Percentiles rank a stretch among this genome's conserved stretches.
These are phyloP conservation scores for Philopedon plagiatum DNA, from an alignment of 2,888 invertebrate genomes.

Conservation along the genomic window DNA sequence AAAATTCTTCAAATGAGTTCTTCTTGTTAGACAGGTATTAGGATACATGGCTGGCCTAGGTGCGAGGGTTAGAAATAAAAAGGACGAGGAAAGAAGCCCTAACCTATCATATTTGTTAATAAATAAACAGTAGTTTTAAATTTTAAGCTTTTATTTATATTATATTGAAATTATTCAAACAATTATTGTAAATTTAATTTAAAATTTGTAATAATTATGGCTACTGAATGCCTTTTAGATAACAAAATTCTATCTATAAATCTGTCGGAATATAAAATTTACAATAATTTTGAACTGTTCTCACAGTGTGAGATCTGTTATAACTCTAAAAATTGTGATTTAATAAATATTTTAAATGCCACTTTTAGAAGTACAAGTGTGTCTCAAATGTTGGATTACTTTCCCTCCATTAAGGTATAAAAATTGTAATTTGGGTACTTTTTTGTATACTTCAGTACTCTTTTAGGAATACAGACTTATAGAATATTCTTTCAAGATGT, in stretches of 20 bases:
- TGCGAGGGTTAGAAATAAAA: no score
- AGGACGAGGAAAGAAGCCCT: no score
- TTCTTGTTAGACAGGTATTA: no score
- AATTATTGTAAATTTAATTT: no score
- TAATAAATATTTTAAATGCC: not conserved
- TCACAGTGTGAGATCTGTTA: constrained; percentile 6
- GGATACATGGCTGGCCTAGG: no score
- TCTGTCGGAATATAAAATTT: not conserved
- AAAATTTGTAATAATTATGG: not conserved
- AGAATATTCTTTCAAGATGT: not conserved
- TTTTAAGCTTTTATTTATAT: not conserved
- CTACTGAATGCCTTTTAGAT: not conserved
- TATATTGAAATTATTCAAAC: no score
- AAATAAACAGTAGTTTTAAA: no score
- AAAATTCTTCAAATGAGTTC: no score
- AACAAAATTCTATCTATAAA: not conserved
- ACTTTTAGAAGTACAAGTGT: not conserved
- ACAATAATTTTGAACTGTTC: not conserved
- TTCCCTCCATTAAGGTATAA: constrained; percentile 1
- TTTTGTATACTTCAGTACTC: not conserved
- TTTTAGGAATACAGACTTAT: not conserved
- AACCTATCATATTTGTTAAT: no score
- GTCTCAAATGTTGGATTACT: not conserved
- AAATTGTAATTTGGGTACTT: not conserved
- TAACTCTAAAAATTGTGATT: not conserved